Evolutionary conservation across 1,140 invertebrate genomes (phyloP), one percentile per base, ranked within the genome.

Genomic region (Rhizoglyphus robini): DNA sequence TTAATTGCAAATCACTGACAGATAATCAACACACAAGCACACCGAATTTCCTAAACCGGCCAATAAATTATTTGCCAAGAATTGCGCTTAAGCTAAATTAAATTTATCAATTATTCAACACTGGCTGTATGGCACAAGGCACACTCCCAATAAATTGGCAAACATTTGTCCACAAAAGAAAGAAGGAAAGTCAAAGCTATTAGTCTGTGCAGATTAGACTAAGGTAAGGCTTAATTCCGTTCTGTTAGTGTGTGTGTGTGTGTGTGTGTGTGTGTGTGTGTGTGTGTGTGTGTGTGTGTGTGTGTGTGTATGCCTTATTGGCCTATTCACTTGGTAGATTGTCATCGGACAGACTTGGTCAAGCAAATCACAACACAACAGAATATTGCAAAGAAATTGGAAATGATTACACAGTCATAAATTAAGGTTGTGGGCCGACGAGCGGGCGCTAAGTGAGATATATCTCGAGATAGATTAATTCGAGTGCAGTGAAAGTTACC

Each of bases 61-160:
- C 23, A 54, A 54, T 54, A 54, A 46, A 46, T 46, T 46, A 46
- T 46, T 46, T 46, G 41, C 23, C 23, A 15, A n/a, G n/a, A n/a
- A 23, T 15, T 46, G 15, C 23, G 51, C 51, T 32, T 27, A 54
- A 54, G 31, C 51, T 20, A 54, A 54, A 54, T 54, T 54, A 54
- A 54, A 54, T 54, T 54, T 54, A 54, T 54, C 51, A 54, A 54
- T 54, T 54, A 54, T 54, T 54, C 8, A 54, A 5, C 51, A 54
- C 23, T 46, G 23, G 23, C 15, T 15, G 41, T 23, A 15, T 46
- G 23, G 41, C 15, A 46, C 15, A 23, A 46, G 41, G 41, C 15
- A 46, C 15, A 15, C 41, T 46, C 41, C 23, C 23, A 46, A 23
- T 15, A 15, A 23, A 15, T 46, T 15, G 41, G 41, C 41, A 46